A percentile compares a stretch with the other conserved stretches of the same genome.
phyloP scores from a whole-genome alignment of 2,113 vertebrate genomes.

The Heliornis fulica region DNA sequence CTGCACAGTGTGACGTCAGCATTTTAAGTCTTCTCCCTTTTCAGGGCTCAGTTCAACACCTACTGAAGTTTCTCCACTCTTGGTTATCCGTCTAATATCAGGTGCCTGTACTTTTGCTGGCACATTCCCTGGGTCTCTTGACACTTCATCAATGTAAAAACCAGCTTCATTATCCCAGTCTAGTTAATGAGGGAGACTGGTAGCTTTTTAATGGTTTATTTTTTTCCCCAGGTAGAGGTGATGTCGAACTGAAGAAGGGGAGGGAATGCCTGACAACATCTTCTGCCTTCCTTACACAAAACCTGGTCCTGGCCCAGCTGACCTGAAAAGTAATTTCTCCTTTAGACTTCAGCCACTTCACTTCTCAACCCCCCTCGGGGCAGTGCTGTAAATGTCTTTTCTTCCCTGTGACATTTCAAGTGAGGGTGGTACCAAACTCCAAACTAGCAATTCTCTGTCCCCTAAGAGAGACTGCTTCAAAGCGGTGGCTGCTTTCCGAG shows the following conservation, averaged over 20 bases:
- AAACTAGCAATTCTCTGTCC: background rate
- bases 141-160: background rate
- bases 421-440: background rate
- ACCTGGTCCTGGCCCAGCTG: background rate
- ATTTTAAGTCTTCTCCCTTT: background rate
- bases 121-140: background rate
- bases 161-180: background rate
- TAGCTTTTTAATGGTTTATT: background rate
- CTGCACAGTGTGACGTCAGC: background rate
- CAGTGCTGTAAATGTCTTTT: background rate
- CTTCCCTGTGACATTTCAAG: background rate
- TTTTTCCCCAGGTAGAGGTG: background rate
- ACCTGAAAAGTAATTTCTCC: background rate
- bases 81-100: accelerated
- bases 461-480: background rate
- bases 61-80: background rate
- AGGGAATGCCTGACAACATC: background rate
- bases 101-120: background rate
- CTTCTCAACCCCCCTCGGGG: background rate
- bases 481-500: background rate
- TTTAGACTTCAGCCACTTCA: background rate
- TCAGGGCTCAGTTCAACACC: background rate
- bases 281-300: background rate
- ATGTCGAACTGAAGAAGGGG: background rate
- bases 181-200: background rate